phyloP scores from a whole-genome alignment of 1,140 invertebrate species.

The Globodera ellingtonae region DNA sequence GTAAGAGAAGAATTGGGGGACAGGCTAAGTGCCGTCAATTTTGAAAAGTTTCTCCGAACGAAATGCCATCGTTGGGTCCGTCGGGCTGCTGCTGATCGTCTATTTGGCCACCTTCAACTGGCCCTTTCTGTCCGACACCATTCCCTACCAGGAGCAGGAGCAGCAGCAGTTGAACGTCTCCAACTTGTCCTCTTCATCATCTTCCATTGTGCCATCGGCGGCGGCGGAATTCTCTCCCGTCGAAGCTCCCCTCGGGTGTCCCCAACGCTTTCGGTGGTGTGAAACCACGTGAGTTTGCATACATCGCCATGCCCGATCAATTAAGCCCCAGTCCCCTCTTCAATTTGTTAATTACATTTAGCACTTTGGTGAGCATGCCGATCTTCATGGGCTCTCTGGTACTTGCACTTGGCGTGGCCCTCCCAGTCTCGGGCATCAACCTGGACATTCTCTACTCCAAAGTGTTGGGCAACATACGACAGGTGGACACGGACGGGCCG shows the following conservation, averaged over 20 bases:
- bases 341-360: not conserved
- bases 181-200: not conserved
- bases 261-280: slow-evolving; percentile 47
- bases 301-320: not conserved
- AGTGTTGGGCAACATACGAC: slow-evolving; percentile 44
- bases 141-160: slow-evolving; percentile 18
- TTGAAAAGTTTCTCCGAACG: slow-evolving; percentile 44
- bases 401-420: slow-evolving; percentile 40
- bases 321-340: not conserved
- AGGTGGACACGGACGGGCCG: too few species aligned
- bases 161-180: slow-evolving; percentile 5
- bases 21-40: slow-evolving; percentile 12
- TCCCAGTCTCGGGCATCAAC: slow-evolving; percentile 46
- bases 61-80: slow-evolving; percentile 6
- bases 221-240: not conserved
- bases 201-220: too few species aligned
- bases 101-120: slow-evolving; percentile 55
- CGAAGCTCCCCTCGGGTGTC: slow-evolving; percentile 42
- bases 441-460: slow-evolving; percentile 54
- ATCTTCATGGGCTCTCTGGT: slow-evolving; percentile 48
- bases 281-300: slow-evolving; percentile 24
- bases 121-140: slow-evolving; percentile 53
- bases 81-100: slow-evolving; percentile 28
- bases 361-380: slow-evolving; percentile 46
- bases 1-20: slow-evolving; percentile 30